These are phyloP conservation scores for Psittacula derbiana DNA, from an alignment of 2,797 vertebrate genomes.

Conservation along the genomic window DNA sequence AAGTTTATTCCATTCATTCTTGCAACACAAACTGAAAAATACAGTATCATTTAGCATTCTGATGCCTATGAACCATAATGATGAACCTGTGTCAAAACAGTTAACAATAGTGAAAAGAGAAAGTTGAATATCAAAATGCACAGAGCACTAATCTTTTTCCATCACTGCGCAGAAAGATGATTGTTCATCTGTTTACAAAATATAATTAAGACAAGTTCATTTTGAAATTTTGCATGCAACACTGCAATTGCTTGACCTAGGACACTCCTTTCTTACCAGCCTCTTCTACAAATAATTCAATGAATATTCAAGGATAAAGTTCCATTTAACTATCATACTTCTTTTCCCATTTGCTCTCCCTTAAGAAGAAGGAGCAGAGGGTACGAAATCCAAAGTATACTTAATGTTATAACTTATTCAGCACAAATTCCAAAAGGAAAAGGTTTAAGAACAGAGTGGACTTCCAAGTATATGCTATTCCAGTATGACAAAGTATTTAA, in stretches of 20 bases:
- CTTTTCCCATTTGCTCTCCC: background rate
- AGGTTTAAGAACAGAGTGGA: background rate
- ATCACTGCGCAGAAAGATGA: conserved; percentile 78
- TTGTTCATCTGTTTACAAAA: conserved; percentile 80
- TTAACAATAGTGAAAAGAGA: conserved; percentile 73
- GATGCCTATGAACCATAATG: conserved; percentile 74
- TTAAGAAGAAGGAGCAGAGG: conserved; percentile 1
- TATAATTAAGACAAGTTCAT: conserved; percentile 75
- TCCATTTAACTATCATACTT: conserved; percentile 28
- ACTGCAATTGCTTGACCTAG: conserved; percentile 76
- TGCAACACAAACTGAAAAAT: conserved; percentile 81
- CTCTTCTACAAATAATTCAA: conserved; percentile 68
- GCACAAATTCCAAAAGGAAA: conserved; percentile 19
- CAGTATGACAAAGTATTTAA: conserved; percentile 20
- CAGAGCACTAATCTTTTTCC: conserved; percentile 75
- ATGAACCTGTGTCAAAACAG: conserved; percentile 75
- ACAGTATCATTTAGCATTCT: conserved; percentile 80
- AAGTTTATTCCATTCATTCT: conserved; percentile 85
- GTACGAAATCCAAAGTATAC: conserved; percentile 16
- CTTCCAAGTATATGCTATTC: conserved; percentile 13
- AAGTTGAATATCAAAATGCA: conserved; percentile 80
- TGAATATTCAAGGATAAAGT: conserved; percentile 47
- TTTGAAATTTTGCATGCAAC: conserved; percentile 78
- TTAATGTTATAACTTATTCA: conserved; percentile 30
- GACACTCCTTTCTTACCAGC: conserved; percentile 76